Conservation (phyloP, 1,140 invertebrate species). For the Acyrthosiphon pisum region DNA sequence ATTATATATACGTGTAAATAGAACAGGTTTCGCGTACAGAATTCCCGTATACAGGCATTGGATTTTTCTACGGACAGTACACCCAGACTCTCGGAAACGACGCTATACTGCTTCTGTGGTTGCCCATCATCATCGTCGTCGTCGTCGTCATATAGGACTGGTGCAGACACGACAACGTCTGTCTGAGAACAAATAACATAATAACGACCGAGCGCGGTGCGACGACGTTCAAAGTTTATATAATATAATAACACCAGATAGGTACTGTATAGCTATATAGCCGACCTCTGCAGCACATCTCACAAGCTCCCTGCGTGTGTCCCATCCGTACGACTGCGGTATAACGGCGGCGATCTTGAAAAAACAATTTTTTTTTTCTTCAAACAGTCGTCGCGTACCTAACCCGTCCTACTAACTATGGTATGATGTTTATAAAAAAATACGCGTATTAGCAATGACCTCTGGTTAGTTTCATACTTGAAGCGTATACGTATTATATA, state of each 20-base stretch:
- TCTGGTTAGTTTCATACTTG: not conserved
- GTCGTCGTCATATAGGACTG: not conserved
- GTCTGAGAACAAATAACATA: conserved; percentile 57
- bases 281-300: not conserved
- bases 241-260: conserved; percentile 56
- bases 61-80: conserved; percentile 58
- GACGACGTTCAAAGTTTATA: conserved; percentile 59
- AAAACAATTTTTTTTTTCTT: not conserved
- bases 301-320: conserved; percentile 42
- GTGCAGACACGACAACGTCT: conserved; percentile 64
- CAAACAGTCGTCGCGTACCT: conserved; percentile 3
- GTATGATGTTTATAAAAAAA: conserved; percentile 19
- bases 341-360: conserved; percentile 2
- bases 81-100: conserved; percentile 63
- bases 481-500: not conserved
- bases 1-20: conserved; percentile 39
- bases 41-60: conserved; percentile 60
- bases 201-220: conserved; percentile 61
- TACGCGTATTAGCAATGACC: conserved; percentile 31
- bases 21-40: conserved; percentile 58
- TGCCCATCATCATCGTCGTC: conserved; percentile 17
- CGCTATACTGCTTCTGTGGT: not conserved
- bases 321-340: not conserved
- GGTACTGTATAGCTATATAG: not conserved
- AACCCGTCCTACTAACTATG: conserved; percentile 40